phyloP scores from a whole-genome alignment of 2,888 invertebrate species.

The Diaphora mendica region DNA sequence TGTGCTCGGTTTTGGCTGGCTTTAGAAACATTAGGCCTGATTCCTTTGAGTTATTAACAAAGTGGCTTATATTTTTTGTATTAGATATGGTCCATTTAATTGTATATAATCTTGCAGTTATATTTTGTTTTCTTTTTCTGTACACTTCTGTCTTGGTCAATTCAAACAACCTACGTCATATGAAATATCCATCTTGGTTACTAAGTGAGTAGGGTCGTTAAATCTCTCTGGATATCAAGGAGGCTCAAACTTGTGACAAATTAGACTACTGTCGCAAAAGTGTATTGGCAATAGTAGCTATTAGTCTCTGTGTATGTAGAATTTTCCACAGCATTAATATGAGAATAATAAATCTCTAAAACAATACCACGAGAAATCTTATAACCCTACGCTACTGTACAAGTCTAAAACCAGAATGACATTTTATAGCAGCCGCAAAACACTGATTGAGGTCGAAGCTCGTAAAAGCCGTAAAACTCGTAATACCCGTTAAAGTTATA shows the following conservation, averaged over 20 bases:
- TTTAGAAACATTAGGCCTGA: neutral
- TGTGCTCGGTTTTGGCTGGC: neutral
- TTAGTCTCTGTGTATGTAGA: neutral
- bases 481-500: constrained; percentile 43
- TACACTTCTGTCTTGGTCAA: neutral
- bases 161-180: neutral
- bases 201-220: neutral
- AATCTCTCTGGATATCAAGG: neutral
- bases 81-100: neutral
- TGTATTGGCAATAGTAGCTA: neutral
- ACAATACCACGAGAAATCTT: neutral
- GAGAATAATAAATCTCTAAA: neutral
- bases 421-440: constrained; percentile 46
- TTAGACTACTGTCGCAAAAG: neutral
- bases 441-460: constrained; percentile 47
- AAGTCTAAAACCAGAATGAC: constrained; percentile 21
- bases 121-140: neutral
- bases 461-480: constrained; percentile 40
- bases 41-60: neutral
- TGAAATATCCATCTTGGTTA: neutral
- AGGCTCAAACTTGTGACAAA: neutral
- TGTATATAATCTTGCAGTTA: neutral
- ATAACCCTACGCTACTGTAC: constrained; percentile 9
- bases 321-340: neutral
- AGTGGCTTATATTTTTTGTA: no score